Evolutionary conservation across 2,888 invertebrate species (phyloP).

Genomic region (Folsomia candida): DNA sequence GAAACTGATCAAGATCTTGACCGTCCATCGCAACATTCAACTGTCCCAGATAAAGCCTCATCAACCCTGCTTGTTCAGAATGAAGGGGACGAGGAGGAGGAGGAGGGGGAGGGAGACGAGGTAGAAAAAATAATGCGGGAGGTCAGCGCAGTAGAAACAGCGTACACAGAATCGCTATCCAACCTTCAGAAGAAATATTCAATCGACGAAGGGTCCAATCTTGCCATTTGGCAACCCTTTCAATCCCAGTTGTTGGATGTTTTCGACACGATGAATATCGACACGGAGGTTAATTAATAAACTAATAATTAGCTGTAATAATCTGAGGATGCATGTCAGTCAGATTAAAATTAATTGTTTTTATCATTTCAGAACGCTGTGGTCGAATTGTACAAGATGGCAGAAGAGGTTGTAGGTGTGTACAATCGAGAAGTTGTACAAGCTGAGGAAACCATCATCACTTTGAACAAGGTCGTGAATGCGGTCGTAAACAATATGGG

Average conservation of each 20-base stretch:
- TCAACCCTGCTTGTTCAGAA: no score
- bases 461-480: background rate
- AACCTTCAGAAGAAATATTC: background rate
- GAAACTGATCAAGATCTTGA: no score
- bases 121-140: background rate
- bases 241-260: background rate
- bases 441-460: background rate
- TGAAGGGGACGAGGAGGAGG: background rate
- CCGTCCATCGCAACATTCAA: no score
- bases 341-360: background rate
- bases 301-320: no score
- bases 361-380: background rate
- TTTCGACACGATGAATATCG: background rate
- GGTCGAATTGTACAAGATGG: background rate
- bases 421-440: background rate
- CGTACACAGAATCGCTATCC: background rate
- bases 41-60: no score
- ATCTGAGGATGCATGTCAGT: no score
- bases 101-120: background rate
- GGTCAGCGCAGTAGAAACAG: background rate
- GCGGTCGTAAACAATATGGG: background rate
- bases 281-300: background rate
- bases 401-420: background rate
- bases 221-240: background rate
- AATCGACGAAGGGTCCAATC: background rate